phyloP scores from a whole-genome alignment of 1,140 invertebrate species.

The Cardiocondyla obscurior region DNA sequence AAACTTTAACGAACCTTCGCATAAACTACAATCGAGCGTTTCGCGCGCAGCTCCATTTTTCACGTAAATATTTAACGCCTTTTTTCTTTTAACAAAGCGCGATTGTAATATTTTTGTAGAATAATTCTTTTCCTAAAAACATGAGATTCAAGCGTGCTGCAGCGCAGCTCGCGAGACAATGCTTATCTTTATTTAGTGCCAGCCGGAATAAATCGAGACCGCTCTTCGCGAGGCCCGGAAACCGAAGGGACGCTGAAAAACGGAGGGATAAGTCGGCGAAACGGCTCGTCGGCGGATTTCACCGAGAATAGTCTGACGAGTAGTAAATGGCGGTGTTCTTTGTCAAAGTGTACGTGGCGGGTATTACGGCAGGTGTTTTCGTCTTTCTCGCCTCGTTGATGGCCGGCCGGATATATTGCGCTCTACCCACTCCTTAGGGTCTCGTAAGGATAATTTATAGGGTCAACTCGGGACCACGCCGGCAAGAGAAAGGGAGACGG shows the following conservation, averaged over 20 bases:
- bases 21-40: neutral
- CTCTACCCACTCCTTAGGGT: constrained; percentile 49
- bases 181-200: constrained; percentile 35
- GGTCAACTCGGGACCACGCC: neutral
- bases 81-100: neutral
- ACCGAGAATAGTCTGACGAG: constrained; percentile 36
- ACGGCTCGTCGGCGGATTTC: constrained; percentile 27
- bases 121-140: neutral
- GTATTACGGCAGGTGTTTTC: constrained; percentile 61
- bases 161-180: too few species aligned
- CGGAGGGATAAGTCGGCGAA: constrained; percentile 37
- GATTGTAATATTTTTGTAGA: neutral
- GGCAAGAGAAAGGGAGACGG: constrained; percentile 2
- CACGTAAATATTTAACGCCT: neutral
- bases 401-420: constrained; percentile 46
- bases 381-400: constrained; percentile 51
- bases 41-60: neutral
- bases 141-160: neutral
- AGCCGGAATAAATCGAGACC: neutral
- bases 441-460: constrained; percentile 62
- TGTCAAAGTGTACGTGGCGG: constrained; percentile 47
- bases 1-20: constrained; percentile 5
- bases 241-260: constrained; percentile 10
- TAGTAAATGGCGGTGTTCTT: constrained; percentile 58
- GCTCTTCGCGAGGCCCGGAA: neutral